phyloP scores from a whole-genome alignment of 2,888 invertebrate genomes.

The Plebejus melissa region DNA sequence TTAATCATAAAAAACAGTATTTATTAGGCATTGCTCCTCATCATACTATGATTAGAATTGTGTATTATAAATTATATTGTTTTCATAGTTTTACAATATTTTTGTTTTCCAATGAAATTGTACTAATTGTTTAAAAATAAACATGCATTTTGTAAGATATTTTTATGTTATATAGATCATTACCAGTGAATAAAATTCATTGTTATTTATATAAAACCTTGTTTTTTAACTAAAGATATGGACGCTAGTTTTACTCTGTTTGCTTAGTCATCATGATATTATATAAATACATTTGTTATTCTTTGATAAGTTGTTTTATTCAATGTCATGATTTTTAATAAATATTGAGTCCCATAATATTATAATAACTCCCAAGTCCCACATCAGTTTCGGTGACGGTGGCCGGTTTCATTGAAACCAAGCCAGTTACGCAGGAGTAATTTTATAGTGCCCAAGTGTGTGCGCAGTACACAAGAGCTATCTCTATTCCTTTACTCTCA shows the following conservation, averaged over 20 bases:
- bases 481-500: too few relatives aligned
- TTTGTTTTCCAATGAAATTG: background rate
- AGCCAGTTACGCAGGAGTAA: too few relatives aligned
- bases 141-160: slow-evolving; percentile 2
- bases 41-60: background rate
- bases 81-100: background rate
- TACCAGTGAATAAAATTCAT: background rate
- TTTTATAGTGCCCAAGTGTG: too few relatives aligned
- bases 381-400: too few relatives aligned
- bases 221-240: background rate
- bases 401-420: too few relatives aligned
- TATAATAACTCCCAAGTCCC: too few relatives aligned
- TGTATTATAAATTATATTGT: background rate
- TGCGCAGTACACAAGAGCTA: too few relatives aligned
- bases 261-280: slow-evolving; percentile 17
- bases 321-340: background rate
- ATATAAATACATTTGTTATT: slow-evolving; percentile 24
- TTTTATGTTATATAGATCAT: background rate
- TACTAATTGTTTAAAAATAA: background rate
- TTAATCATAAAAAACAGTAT: background rate
- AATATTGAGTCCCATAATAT: background rate
- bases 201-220: background rate
- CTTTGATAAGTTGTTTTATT: slow-evolving; percentile 12
- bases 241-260: background rate
- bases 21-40: background rate